Evolutionary conservation across 2,113 vertebrate species (phyloP), one percentile per base, ranked within the genome.

Genomic region (Prionailurus bengalensis): DNA sequence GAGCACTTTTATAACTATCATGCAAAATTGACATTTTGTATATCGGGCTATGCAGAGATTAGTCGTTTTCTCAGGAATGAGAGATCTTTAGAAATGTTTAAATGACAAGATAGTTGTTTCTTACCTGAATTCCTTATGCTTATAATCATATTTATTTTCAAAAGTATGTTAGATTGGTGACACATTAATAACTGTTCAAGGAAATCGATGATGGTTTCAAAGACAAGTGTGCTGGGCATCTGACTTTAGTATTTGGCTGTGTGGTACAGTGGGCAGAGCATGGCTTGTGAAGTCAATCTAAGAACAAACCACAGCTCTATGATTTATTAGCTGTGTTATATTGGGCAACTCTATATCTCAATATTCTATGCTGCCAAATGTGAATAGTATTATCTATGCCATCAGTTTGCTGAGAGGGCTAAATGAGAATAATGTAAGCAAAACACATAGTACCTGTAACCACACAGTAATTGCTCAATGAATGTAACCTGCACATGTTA

Each of bases 1-100:
- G 73, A 93, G n/a, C 10, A 90, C 14, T 81, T 63, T 80, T 15
- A 45, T 58, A 73, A 94, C 21, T 90, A 39, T 25, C 61, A 68
- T 36, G 7, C 53, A 61, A 33, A 80, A 84, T 10, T 36, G 27
- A 33, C 68, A 76, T 39, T 93, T 93, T 80, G 9, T 89, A 39
- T n/a, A 61, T 89, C 29, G 42, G 80, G 29, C 2, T 74, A 70
- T n/a, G 33, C 25, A 66, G 29, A 78, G 4, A 94, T 15, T n/a
- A 82, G 58, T 16, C 61, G 58, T 88, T 85, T 85, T 71, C 27
- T 94, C 29, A 66, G 16, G 8, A 91, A 58, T 86, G 27, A 94
- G 80, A 84, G 84, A 80, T 84, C 31, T 91, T 81, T 58, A 61
- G 45, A 89, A 58, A 78, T 97, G 82, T 91, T 91, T 73, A 92